Conservation (phyloP, 2,888 invertebrate species). For the Allacma fusca region DNA sequence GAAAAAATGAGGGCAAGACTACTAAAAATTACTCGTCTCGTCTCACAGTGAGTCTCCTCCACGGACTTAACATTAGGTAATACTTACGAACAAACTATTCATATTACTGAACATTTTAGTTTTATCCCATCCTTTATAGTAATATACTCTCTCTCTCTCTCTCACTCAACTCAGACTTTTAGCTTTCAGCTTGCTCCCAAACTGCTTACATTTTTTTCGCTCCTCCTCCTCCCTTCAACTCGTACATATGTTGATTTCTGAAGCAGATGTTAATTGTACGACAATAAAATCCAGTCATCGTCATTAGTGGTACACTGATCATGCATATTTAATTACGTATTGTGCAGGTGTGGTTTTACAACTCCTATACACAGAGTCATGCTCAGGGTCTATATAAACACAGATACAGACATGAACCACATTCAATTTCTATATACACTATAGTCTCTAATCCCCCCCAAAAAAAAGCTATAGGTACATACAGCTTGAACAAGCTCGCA, state of each 20-base stretch:
- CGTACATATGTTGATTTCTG: slow-evolving; percentile 9
- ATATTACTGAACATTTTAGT: neutral
- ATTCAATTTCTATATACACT: too few species aligned
- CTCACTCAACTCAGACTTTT: neutral
- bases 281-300: slow-evolving; percentile 32
- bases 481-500: too few species aligned
- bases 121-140: neutral
- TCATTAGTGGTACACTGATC: slow-evolving; percentile 31
- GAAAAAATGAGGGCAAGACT: slow-evolving; percentile 37
- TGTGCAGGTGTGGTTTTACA: slow-evolving; percentile 22
- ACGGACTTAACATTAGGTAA: slow-evolving; percentile 13
- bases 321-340: slow-evolving; percentile 34
- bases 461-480: too few species aligned
- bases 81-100: slow-evolving; percentile 1
- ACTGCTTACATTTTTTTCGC: too few species aligned
- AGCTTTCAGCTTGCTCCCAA: too few species aligned
- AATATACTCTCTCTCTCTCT: neutral
- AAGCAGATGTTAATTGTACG: slow-evolving; percentile 37
- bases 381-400: too few species aligned
- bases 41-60: neutral
- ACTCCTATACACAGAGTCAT: neutral
- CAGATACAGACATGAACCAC: neutral
- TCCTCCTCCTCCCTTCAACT: neutral
- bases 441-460: too few species aligned
- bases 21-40: slow-evolving; percentile 23